Conservation (phyloP, 2,113 vertebrate species). For the Cyprichromis sp. region DNA sequence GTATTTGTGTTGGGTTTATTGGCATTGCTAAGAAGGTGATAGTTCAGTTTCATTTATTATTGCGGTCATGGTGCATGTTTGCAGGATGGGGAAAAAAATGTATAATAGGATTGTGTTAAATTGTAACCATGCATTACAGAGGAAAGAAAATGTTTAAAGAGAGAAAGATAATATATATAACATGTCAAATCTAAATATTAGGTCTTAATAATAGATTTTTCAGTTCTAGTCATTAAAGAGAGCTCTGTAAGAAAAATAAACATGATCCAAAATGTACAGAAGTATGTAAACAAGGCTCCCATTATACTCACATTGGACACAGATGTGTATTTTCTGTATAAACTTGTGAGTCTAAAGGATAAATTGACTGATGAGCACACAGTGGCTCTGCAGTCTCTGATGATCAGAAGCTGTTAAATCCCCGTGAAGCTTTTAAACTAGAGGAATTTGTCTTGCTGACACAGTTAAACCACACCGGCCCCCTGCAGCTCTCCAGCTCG, state of each 20-base stretch:
- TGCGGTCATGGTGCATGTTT: accelerated
- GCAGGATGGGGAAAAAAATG: accelerated
- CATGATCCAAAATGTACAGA: not conserved
- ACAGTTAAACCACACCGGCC: not conserved
- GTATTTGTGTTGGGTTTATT: not conserved
- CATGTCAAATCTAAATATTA: not conserved
- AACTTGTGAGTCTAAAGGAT: not conserved
- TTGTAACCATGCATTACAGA: not conserved
- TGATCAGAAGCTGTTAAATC: not conserved
- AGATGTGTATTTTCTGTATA: not conserved
- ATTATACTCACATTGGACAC: not conserved
- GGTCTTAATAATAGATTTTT: not conserved
- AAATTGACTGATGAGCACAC: not conserved
- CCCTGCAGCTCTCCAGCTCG: not conserved
- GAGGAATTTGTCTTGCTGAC: not conserved
- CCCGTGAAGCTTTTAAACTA: not conserved
- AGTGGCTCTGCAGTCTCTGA: not conserved
- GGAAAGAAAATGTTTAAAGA: not conserved
- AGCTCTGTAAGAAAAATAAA: not conserved
- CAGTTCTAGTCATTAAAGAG: not conserved
- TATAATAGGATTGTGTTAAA: not conserved
- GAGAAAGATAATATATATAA: not conserved
- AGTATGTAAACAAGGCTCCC: accelerated
- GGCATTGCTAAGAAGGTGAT: not conserved
- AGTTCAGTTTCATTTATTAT: not conserved